These are phyloP conservation scores for Saccostrea glomerata DNA, from an alignment of 1,140 invertebrate genomes.

Conservation along the genomic window DNA sequence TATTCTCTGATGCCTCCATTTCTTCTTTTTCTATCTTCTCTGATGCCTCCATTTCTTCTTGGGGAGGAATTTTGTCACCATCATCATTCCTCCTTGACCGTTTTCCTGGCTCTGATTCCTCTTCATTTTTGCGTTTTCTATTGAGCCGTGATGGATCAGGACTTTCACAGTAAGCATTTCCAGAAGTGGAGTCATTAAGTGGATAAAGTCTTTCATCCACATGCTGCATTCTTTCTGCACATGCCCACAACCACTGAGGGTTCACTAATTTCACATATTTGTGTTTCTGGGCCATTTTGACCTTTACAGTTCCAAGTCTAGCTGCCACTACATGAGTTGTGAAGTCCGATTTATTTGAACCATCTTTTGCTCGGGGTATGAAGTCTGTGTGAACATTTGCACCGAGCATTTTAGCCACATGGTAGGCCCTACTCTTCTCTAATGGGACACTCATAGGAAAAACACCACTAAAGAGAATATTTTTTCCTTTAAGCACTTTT, in stretches of 20 bases:
- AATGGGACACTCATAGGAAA: conserved; percentile 92
- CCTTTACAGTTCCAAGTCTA: conserved; percentile 86
- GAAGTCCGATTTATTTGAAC: conserved; percentile 77
- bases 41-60: conserved; percentile 5
- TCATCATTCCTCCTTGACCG: conserved; percentile 49
- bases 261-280: conserved; percentile 89
- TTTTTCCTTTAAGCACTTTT: conserved; percentile 88
- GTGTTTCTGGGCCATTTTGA: conserved; percentile 74
- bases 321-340: conserved; percentile 97
- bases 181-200: conserved; percentile 75
- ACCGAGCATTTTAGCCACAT: conserved; percentile 91
- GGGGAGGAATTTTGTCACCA: not conserved
- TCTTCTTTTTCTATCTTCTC: not conserved
- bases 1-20: not conserved
- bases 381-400: conserved; percentile 86
- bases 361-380: conserved; percentile 64
- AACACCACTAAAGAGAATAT: conserved; percentile 94
- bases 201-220: conserved; percentile 91
- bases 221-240: conserved; percentile 94
- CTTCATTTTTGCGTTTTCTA: conserved; percentile 50
- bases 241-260: conserved; percentile 95
- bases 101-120: conserved; percentile 49
- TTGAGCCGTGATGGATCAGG: conserved; percentile 46
- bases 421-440: conserved; percentile 90
- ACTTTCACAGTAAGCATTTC: conserved; percentile 59